Base-by-base conservation (phyloP, 2,113 vertebrate genomes). In the Hippoglossus stenolepis region DNA sequence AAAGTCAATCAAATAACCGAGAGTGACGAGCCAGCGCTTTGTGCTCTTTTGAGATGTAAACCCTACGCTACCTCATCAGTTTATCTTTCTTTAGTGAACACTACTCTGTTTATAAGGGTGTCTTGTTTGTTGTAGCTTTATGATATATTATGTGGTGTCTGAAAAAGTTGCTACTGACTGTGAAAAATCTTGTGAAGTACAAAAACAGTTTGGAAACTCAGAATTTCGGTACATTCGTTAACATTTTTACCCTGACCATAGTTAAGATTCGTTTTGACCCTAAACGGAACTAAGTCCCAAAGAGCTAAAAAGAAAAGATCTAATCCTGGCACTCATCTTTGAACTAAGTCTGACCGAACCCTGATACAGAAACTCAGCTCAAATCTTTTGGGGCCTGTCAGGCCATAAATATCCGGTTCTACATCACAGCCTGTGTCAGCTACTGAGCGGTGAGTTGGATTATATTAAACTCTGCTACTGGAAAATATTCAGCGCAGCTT, bases 381-480 rank as follows among this genome's bases (percentile, higher is more conserved):
- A 1, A 61, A 40, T 68, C 51, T 76, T 75, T 81, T 14, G n/a
- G 35, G 64, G 38, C 12, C 49, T 62, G 79, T 79, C 65, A 59
- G 40, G 56, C 54, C 73, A 65, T 83, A 78, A 73, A 85, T 81
- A 70, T 73, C 67, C 13, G 23, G 38, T 79, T 82, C 63, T 62
- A 64, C 75, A 83, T 87, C 82, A 70, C 70, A 75, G 72, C 51
- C 35, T 38, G 20, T 82, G 58, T 81, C 72, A 79, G 54, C 77
- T 58, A 60, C 43, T 79, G 65, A 77, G 79, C 65, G 45, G 59
- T 56, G 49, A 45, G 75, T 71, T 77, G 57, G 53, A 82, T 85
- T 64, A 64, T 45, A 77, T 69, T 66, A 57, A 70, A 82, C 45
- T 57, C 28, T 76, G 72, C 60, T 43, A 3, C 65, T 72, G 57